Percentiles rank a stretch among this genome's conserved stretches.
Evolutionary conservation across 2,113 vertebrate species (phyloP).

Genomic region (Cathartes aura): DNA sequence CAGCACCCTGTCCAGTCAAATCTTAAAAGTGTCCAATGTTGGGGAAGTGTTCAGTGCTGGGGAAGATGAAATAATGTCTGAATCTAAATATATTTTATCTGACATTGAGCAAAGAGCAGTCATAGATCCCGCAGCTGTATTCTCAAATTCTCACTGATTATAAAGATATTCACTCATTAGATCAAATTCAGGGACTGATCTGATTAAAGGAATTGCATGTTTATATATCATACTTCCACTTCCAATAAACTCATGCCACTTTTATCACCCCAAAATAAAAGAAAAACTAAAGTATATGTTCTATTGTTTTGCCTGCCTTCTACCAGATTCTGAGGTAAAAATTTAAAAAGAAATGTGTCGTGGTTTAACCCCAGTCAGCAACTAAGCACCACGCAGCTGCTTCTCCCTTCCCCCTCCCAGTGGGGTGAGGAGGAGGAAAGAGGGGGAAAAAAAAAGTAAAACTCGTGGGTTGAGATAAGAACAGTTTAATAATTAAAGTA

Average conservation of each 20-base stretch:
- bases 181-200: neutral
- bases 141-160: neutral
- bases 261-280: neutral
- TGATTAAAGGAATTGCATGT: neutral
- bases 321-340: neutral
- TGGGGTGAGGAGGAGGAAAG: no score
- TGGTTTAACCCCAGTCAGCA: no score
- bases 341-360: neutral
- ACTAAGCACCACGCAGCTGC: no score
- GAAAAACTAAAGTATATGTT: neutral
- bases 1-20: neutral
- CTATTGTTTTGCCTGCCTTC: neutral
- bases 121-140: neutral
- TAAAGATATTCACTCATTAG: neutral
- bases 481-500: no score
- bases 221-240: neutral
- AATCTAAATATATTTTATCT: neutral
- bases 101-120: neutral
- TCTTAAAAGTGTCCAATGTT: neutral
- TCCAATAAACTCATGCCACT: neutral
- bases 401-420: no score
- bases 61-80: neutral
- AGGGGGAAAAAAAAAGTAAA: no score
- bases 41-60: neutral
- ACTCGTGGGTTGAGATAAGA: no score